Percentiles rank a stretch among this genome's conserved stretches.
These are phyloP conservation scores for Rhabditophanes sp. DNA, from an alignment of 2,888 invertebrate species.

Conservation along the genomic window DNA sequence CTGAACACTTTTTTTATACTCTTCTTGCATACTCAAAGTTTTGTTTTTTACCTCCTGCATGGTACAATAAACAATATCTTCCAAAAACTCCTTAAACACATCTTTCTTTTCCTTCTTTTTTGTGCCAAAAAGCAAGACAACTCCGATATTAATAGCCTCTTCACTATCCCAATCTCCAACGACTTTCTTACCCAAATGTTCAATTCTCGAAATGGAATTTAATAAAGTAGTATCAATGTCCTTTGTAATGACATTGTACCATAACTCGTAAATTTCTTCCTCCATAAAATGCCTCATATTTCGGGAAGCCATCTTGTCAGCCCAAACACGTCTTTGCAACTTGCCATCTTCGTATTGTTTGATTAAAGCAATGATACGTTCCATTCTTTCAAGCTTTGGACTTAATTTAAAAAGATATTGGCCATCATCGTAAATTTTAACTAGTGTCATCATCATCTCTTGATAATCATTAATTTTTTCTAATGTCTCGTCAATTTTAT, in stretches of 20 bases:
- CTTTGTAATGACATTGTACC: slow-evolving; percentile 29
- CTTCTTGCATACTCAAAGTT: slow-evolving; percentile 19
- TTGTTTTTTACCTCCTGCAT: slow-evolving; percentile 22
- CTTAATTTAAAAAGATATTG: slow-evolving; percentile 20
- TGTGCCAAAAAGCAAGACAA: slow-evolving; percentile 30
- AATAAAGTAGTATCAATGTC: slow-evolving; percentile 35
- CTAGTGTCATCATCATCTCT: slow-evolving; percentile 18
- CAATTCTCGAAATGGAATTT: slow-evolving; percentile 24
- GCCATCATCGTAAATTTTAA: slow-evolving; percentile 21
- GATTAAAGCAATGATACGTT: slow-evolving; percentile 28
- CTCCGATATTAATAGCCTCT: slow-evolving; percentile 21
- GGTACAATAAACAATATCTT: slow-evolving; percentile 33
- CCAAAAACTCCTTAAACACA: slow-evolving; percentile 16
- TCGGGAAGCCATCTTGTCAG: slow-evolving; percentile 40
- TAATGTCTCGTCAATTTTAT: slow-evolving; percentile 19
- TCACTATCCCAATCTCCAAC: neutral
- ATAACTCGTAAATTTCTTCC: slow-evolving; percentile 41
- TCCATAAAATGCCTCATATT: slow-evolving; percentile 41
- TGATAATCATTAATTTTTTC: no score
- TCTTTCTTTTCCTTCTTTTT: slow-evolving; percentile 3
- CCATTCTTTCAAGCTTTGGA: slow-evolving; percentile 30
- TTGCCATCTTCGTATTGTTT: slow-evolving; percentile 29
- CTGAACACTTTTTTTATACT: slow-evolving; percentile 23
- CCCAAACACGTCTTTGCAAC: slow-evolving; percentile 33
- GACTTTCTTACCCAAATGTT: slow-evolving; percentile 5